Conservation (phyloP, 2,797 vertebrate genomes). For the Cottoperca gobio region DNA sequence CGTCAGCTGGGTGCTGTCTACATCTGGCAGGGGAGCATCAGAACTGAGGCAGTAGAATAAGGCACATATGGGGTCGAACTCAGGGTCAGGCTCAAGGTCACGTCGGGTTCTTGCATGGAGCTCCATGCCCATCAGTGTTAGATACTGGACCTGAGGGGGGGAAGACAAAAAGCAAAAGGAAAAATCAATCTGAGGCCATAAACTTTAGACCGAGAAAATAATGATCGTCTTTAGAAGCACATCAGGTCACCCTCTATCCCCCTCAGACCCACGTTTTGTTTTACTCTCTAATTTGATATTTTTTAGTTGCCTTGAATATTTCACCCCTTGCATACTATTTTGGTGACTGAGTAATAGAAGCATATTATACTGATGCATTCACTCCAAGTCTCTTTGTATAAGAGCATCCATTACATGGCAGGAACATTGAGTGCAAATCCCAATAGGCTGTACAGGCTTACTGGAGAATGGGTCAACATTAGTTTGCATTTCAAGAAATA, state of each 20-base stretch:
- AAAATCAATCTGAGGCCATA: not conserved
- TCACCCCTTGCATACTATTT: constrained; percentile 5
- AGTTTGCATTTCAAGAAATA: not conserved
- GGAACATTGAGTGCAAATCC: constrained; percentile 18
- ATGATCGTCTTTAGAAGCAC: not conserved
- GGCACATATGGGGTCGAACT: constrained; percentile 99
- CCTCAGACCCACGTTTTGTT: not conserved
- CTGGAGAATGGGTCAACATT: not conserved
- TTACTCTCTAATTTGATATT: not conserved
- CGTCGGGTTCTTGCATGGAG: constrained; percentile 94
- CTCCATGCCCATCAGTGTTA: constrained; percentile 96
- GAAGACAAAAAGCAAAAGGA: not conserved
- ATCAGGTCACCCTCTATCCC: not conserved
- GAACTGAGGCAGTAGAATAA: constrained; percentile 96
- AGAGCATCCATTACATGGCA: not conserved
- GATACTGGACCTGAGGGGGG: constrained; percentile 90
- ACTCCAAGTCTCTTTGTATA: constrained; percentile 3
- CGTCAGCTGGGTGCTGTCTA: constrained; percentile 85
- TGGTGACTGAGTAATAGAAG: not conserved
- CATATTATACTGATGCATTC: constrained; percentile 5
- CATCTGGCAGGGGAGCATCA: constrained; percentile 86
- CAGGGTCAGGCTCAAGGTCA: constrained; percentile 96
- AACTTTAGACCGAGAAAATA: not conserved
- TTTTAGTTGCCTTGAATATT: not conserved
- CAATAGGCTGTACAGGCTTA: not conserved